A percentile compares a stretch with the other conserved stretches of the same genome.
These are phyloP conservation scores for Apodemus sylvaticus DNA, from an alignment of 2,113 vertebrate genomes.

Conservation along the genomic window DNA sequence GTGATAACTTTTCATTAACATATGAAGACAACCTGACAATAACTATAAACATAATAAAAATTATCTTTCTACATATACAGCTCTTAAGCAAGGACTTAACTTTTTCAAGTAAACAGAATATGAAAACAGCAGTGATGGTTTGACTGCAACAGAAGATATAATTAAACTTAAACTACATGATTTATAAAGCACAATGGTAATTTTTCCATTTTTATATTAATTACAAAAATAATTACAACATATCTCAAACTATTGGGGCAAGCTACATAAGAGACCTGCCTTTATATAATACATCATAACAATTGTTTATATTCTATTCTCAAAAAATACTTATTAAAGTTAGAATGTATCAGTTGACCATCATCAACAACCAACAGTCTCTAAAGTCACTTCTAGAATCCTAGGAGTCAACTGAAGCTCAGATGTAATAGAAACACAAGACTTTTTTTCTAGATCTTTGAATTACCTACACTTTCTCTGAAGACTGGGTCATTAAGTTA, in stretches of 20 bases:
- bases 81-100: background rate
- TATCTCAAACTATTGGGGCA: background rate
- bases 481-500: slow-evolving; percentile 7
- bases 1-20: background rate
- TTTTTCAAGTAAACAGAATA: background rate
- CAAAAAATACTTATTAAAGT: background rate
- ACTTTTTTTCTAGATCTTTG: background rate
- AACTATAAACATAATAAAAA: background rate
- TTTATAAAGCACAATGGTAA: background rate
- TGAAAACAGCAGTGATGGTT: background rate
- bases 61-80: background rate
- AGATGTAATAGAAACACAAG: background rate
- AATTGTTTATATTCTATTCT: background rate
- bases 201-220: background rate
- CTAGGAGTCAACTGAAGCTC: background rate
- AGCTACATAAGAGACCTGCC: background rate
- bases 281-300: background rate
- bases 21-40: no score
- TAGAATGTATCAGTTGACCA: background rate
- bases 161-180: background rate
- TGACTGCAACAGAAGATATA: background rate
- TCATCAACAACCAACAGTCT: background rate
- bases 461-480: background rate
- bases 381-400: background rate
- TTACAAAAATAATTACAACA: background rate